Base-by-base conservation (phyloP, 2,113 vertebrate species). In the Taxidea taxus region DNA sequence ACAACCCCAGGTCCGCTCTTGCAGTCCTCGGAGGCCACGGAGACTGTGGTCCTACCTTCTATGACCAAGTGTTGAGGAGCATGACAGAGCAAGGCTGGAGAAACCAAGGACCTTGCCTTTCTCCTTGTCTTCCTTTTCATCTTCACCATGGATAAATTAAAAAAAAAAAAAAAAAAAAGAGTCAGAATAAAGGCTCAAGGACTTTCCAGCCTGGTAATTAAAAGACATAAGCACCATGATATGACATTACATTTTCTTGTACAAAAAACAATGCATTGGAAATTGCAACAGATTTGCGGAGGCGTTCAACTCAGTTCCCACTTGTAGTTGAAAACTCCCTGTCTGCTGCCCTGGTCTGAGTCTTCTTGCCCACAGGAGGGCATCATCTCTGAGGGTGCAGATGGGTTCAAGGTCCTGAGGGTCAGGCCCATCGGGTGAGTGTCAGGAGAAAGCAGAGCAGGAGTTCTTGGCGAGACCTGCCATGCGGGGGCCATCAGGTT, bases 171-270 rank as follows among this genome's bases (percentile, higher is more conserved):
- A 75, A 68, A 60, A 72, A 83, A 64, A 42, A 44, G 16, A 27
- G 62, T 29, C 37, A 56, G 20, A 62, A 82, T 54, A 37, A 51
- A 82, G 20, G 34, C 66, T 62, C 72, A 80, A 84, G 74, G 74
- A 82, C 14, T 91, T 85, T 89, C 34, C 56, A 85, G 54, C n/a
- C 54, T 7, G 20, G 58, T 77, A 96, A 88, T 66, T 10, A 93
- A 87, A 97, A 83, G 6, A 64, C 29, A 47, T 29, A 47, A 44
- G 27, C n/a, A 4, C 23, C n/a, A 62, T 23, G 7, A 51, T 54
- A 56, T 89, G 42, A 39, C 34, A 39, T 51, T 80, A 31, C 49
- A 94, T 96, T 94, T 95, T 70, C 37, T 64, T 91, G 70, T 49
- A 86, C 39, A 49, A 86, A 92, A 16, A 97, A 78, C 34, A 70